Evolutionary conservation across 2,888 invertebrate genomes (phyloP).

Genomic region (Hemicrepidius hirtus): DNA sequence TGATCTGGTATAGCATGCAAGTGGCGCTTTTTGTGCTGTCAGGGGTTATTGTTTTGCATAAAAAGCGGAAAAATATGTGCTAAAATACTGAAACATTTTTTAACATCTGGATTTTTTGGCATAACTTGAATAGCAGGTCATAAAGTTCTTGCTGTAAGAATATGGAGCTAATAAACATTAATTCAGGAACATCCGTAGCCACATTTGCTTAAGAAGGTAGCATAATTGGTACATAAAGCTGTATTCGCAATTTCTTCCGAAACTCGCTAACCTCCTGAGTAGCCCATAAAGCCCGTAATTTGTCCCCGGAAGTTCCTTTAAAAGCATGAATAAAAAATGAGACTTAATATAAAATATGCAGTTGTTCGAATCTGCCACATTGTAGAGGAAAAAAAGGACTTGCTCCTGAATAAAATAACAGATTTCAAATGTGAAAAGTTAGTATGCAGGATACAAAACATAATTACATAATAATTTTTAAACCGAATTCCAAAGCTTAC

Average conservation of each 20-base stretch:
- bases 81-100: not conserved
- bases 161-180: slow-evolving; percentile 29
- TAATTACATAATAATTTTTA: slow-evolving; percentile 29
- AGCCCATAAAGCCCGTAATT: slow-evolving; percentile 45
- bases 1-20: slow-evolving; percentile 7
- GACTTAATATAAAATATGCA: slow-evolving; percentile 46
- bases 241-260: slow-evolving; percentile 45
- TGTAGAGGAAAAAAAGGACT: slow-evolving; percentile 31
- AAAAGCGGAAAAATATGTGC: not conserved
- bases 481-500: slow-evolving; percentile 19
- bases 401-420: slow-evolving; percentile 33
- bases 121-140: slow-evolving; percentile 13
- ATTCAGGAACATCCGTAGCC: slow-evolving; percentile 37
- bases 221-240: slow-evolving; percentile 45
- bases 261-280: slow-evolving; percentile 45
- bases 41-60: slow-evolving; percentile 16
- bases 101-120: not conserved
- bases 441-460: slow-evolving; percentile 26
- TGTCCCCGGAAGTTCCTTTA: slow-evolving; percentile 48
- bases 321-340: slow-evolving; percentile 47
- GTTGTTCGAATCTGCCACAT: slow-evolving; percentile 39
- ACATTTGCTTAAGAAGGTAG: slow-evolving; percentile 38
- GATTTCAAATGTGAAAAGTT: slow-evolving; percentile 34
- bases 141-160: slow-evolving; percentile 17
- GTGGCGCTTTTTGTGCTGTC: slow-evolving; percentile 11